Evolutionary conservation across 1,140 invertebrate species (phyloP).

Genomic region (Aphidius ervi): DNA sequence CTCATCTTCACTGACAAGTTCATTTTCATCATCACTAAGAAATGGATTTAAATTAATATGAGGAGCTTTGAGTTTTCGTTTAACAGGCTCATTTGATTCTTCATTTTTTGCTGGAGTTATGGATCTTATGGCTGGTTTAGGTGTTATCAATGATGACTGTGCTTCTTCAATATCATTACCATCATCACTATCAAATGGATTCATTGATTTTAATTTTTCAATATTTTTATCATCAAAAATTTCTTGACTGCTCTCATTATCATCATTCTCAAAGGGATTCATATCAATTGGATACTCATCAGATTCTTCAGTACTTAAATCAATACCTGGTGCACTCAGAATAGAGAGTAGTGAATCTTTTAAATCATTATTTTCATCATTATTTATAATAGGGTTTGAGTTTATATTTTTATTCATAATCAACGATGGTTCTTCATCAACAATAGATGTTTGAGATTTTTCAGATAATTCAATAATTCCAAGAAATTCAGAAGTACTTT

Average conservation of each 20-base stretch:
- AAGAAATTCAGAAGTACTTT: background rate
- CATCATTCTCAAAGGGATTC: slow-evolving; percentile 73
- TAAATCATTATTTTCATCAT: slow-evolving; percentile 3
- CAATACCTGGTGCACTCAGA: slow-evolving; percentile 21
- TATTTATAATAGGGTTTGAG: background rate
- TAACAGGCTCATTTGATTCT: slow-evolving; percentile 28
- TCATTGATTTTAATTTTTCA: slow-evolving; percentile 47
- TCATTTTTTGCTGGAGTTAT: slow-evolving; percentile 19
- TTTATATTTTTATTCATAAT: background rate
- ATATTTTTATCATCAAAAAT: slow-evolving; percentile 22
- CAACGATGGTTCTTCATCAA: background rate
- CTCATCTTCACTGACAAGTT: slow-evolving; percentile 44
- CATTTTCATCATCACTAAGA: slow-evolving; percentile 63
- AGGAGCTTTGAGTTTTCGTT: slow-evolving; percentile 46
- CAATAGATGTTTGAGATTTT: background rate
- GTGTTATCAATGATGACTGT: slow-evolving; percentile 35
- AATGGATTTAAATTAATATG: slow-evolving; percentile 63
- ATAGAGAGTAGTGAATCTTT: background rate
- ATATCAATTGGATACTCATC: slow-evolving; percentile 68
- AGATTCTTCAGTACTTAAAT: slow-evolving; percentile 18
- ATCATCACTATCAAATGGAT: slow-evolving; percentile 70
- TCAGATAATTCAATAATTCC: slow-evolving; percentile 1
- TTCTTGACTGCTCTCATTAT: slow-evolving; percentile 52
- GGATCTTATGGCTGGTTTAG: slow-evolving; percentile 20
- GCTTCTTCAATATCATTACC: slow-evolving; percentile 48